Conservation (phyloP, 2,113 vertebrate species). For the Paraplagusia blochii region DNA sequence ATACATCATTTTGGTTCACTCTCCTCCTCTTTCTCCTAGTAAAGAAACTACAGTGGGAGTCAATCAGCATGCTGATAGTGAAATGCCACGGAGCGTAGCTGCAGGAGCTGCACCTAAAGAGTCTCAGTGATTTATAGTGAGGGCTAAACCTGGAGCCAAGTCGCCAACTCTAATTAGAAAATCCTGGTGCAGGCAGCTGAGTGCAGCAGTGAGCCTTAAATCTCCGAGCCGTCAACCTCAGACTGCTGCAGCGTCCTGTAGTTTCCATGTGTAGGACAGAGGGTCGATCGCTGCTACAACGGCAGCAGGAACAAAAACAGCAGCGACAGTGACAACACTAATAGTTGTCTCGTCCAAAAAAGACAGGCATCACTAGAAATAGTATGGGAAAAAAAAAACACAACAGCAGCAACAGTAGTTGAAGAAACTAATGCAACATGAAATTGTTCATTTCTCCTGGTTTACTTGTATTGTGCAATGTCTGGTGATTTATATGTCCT, state of each 20-base stretch:
- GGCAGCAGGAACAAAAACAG: neutral
- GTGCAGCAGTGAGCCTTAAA: conserved; percentile 70
- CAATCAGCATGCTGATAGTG: conserved; percentile 71
- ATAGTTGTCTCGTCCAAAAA: too few species aligned
- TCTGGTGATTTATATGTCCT: too few species aligned
- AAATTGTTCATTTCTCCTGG: too few species aligned
- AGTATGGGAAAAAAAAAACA: too few species aligned
- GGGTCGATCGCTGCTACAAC: neutral
- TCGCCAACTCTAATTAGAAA: conserved; percentile 80
- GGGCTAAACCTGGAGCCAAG: conserved; percentile 67
- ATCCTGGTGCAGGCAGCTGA: conserved; percentile 72
- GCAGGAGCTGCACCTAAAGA: conserved; percentile 73
- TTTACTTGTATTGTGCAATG: too few species aligned
- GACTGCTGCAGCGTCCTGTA: conserved; percentile 57
- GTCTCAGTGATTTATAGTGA: conserved; percentile 76
- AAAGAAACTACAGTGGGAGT: conserved; percentile 62
- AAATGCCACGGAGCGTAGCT: conserved; percentile 63
- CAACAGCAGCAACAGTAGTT: too few species aligned
- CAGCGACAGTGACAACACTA: too few species aligned
- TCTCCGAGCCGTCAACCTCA: conserved; percentile 56
- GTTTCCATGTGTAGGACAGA: conserved; percentile 25
- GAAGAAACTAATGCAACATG: too few species aligned
- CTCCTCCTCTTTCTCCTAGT: conserved; percentile 29
- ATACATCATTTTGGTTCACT: conserved; percentile 9
- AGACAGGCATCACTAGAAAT: too few species aligned